Evolutionary conservation across 2,888 invertebrate species (phyloP), one percentile per base, ranked within the genome.

Genomic region (Drosophila robusta): DNA sequence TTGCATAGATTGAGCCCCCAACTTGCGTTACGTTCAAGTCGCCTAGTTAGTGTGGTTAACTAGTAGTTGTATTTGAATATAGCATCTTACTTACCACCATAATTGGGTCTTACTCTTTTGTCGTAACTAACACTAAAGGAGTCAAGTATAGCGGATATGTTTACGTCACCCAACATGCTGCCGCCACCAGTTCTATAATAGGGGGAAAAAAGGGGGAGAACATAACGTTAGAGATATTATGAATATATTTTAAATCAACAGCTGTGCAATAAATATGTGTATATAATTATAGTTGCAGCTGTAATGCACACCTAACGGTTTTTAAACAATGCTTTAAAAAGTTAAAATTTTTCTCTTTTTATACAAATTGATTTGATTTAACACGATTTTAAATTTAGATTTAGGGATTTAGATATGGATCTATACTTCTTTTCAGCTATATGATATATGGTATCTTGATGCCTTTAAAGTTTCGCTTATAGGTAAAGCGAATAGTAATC

Each of bases 41-140:
- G 63, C 72, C 75, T 82, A 65, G 47, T 52, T 52, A 49, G 78
- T 84, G 62, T 83, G 50, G 45, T 45, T 75, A 64, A 32, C 60
- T 56, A 46, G 56, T 50, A 36, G 47, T 49, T 45, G 50, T 66
- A 49, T 56, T 38, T 51, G 39, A 8, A 60, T 22, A 66, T 56
- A 62, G 63, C 38, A 74, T 56, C 49, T 58, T 42, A 92, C 96
- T 95, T 94, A 98, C 98, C 98, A 96, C 98, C 98, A 94, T 98
- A 98, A 94, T 98, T 98, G 93, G 98, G 98, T 94, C 98, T 97
- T 95, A 99, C 97, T 96, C 98, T 96, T 96, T 98, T 99, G 95
- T 99, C 98, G 94, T 98, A 98, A 94, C 97, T 98, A 93, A 97
- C 96, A 93, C 97, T 97, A 95, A 98, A 97, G 92, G 97, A 97